Conservation (phyloP, 2,888 invertebrate genomes). For the Heliconius charithonia region DNA sequence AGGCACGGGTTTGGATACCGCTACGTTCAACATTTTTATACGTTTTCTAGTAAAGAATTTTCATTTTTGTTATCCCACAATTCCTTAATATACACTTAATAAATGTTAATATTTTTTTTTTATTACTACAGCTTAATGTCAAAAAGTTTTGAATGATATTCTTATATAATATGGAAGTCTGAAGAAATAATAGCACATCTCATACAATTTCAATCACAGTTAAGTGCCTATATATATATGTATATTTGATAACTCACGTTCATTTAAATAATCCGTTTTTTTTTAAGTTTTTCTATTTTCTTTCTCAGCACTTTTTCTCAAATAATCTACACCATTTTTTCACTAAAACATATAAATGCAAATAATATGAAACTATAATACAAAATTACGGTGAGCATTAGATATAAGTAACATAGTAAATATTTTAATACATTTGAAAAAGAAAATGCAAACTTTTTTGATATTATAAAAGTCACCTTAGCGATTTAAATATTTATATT, state of each 20-base stretch:
- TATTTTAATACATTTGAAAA: neutral
- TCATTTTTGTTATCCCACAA: too few species aligned
- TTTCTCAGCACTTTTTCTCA: too few species aligned
- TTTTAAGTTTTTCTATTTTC: too few species aligned
- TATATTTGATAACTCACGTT: too few species aligned
- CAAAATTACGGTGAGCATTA: neutral
- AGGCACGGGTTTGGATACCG: neutral
- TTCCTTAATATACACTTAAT: too few species aligned
- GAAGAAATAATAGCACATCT: neutral
- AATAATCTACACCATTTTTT: too few species aligned
- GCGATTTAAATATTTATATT: too few species aligned
- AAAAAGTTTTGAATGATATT: neutral
- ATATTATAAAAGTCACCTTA: neutral
- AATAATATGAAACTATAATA: too few species aligned
- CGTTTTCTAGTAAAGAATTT: neutral
- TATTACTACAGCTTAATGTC: neutral
- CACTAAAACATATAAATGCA: too few species aligned
- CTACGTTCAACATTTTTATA: neutral
- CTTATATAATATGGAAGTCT: neutral
- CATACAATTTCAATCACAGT: neutral
- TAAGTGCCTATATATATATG: neutral
- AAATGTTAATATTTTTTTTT: neutral
- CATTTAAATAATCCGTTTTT: too few species aligned
- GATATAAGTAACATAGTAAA: neutral
- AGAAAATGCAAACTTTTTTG: neutral